Evolutionary conservation across 35 echinoderm and acorn worm species (phyloP).

Genomic region (Apostichopus japonicus): DNA sequence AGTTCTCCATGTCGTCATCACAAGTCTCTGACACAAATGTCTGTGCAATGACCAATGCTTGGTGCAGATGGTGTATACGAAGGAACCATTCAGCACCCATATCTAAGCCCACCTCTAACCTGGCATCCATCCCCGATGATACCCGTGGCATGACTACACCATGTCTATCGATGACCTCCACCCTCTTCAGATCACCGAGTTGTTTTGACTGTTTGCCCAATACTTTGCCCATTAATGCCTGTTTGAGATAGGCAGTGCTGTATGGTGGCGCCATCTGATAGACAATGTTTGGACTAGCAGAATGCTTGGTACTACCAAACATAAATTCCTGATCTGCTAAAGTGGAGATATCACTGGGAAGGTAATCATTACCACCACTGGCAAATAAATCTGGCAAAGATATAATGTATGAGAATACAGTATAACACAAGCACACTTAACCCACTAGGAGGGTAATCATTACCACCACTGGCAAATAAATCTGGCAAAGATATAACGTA

Average conservation of each 20-base stretch:
- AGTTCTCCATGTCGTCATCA: slow-evolving; percentile 14
- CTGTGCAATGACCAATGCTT: slow-evolving; percentile 82
- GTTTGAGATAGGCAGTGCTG: neutral
- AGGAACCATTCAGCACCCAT: slow-evolving; percentile 95
- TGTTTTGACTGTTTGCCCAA: neutral
- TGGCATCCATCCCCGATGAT: slow-evolving; percentile 92
- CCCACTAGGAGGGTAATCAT: slow-evolving; percentile 21
- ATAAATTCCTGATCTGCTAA: slow-evolving; percentile 35
- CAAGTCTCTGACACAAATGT: slow-evolving; percentile 55
- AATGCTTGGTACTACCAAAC: slow-evolving; percentile 30
- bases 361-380: slow-evolving; percentile 38
- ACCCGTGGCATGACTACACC: slow-evolving; percentile 70
- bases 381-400: slow-evolving; percentile 37
- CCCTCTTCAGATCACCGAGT: slow-evolving; percentile 18
- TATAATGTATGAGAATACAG: neutral
- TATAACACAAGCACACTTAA: neutral
- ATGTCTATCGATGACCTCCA: slow-evolving; percentile 35
- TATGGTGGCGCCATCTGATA: slow-evolving; percentile 36
- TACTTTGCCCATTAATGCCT: slow-evolving; percentile 8
- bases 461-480: slow-evolving; percentile 31
- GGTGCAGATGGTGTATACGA: slow-evolving; percentile 78
- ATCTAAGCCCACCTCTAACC: slow-evolving; percentile 91
- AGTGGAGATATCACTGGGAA: slow-evolving; percentile 20
- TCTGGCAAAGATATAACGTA: neutral
- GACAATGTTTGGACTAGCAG: slow-evolving; percentile 44